A percentile compares a stretch with the other conserved stretches of the same genome.
phyloP scores from a whole-genome alignment of 1,140 invertebrate species.

The Manduca sexta region DNA sequence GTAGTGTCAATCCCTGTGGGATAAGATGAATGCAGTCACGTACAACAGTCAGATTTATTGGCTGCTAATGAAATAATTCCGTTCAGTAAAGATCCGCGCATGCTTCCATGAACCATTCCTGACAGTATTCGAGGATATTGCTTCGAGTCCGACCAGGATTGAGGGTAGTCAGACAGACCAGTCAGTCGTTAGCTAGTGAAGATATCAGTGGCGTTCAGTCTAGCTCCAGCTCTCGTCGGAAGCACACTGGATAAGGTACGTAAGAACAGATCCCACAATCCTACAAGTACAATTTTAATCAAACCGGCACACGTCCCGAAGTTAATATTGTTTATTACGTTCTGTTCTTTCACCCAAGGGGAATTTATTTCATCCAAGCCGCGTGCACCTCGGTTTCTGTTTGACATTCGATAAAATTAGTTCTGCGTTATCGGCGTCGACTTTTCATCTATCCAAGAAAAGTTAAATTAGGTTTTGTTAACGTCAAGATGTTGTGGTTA shows the following conservation, averaged over 20 bases:
- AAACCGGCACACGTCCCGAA: too few relatives aligned
- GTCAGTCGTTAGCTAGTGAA: too few relatives aligned
- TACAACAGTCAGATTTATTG: slow-evolving; percentile 16
- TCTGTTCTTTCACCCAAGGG: too few relatives aligned
- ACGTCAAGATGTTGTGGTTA: background rate
- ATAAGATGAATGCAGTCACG: background rate
- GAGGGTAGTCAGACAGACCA: slow-evolving; percentile 20
- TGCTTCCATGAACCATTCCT: slow-evolving; percentile 22
- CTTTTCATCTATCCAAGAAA: background rate
- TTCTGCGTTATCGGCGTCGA: background rate
- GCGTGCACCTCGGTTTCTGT: background rate
- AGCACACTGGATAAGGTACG: slow-evolving; percentile 8
- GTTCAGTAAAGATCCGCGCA: slow-evolving; percentile 27
- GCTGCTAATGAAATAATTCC: slow-evolving; percentile 30
- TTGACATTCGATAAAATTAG: slow-evolving; percentile 3
- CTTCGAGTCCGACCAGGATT: slow-evolving; percentile 16
- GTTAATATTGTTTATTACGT: too few relatives aligned
- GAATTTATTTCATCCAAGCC: too few relatives aligned
- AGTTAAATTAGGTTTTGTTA: slow-evolving; percentile 6
- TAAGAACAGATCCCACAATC: too few relatives aligned
- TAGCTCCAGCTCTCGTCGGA: slow-evolving; percentile 9
- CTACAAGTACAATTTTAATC: too few relatives aligned
- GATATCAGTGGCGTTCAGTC: slow-evolving; percentile 21
- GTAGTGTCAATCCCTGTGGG: too few relatives aligned
- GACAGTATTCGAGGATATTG: slow-evolving; percentile 31